Evolutionary conservation across 2,888 invertebrate species (phyloP).

Genomic region (Nephrotoma flavescens): DNA sequence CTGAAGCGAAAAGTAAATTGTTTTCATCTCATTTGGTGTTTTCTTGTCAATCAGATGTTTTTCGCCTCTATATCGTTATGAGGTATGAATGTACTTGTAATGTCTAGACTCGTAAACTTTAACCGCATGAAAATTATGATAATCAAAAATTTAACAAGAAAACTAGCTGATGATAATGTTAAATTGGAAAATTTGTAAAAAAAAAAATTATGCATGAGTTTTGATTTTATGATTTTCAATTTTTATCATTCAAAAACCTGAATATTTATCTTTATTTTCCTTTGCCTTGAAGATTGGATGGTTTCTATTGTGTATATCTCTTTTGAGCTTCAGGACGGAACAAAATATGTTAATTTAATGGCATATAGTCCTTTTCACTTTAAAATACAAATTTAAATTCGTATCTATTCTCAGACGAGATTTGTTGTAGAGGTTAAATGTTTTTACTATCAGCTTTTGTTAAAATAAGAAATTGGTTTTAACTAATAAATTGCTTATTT

Average conservation of each 20-base stretch:
- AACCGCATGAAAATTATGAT: not conserved
- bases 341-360: not conserved
- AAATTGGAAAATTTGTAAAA: not conserved
- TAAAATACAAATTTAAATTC: no score
- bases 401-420: no score
- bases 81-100: not conserved
- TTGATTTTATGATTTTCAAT: not conserved
- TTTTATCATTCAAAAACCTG: not conserved
- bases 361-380: not conserved
- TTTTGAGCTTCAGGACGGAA: not conserved
- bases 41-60: not conserved
- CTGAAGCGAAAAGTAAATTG: not conserved
- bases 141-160: not conserved
- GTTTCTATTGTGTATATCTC: not conserved
- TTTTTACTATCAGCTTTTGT: no score
- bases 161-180: not conserved
- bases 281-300: not conserved
- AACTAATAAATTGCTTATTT: no score
- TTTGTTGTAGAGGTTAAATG: no score
- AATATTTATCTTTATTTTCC: not conserved
- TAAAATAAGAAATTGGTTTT: no score
- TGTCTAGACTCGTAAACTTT: not conserved
- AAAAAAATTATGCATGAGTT: not conserved
- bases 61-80: not conserved
- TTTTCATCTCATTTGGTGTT: not conserved